phyloP scores from a whole-genome alignment of 2,113 vertebrate species.

The Micronycteris hirsuta region DNA sequence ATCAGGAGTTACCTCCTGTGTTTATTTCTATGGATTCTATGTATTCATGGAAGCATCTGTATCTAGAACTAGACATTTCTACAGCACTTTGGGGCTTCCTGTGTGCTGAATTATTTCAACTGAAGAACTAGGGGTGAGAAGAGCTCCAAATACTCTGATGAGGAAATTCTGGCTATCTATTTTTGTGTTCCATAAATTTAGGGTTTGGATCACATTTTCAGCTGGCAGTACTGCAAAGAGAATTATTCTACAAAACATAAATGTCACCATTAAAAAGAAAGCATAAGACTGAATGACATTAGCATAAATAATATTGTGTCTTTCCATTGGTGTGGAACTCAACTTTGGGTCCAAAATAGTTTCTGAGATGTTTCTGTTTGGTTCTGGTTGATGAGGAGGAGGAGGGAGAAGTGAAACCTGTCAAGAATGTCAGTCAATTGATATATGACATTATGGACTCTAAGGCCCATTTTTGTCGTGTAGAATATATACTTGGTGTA shows the following conservation, averaged over 20 bases:
- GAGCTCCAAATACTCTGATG: conserved; percentile 39
- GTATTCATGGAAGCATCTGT: conserved; percentile 63
- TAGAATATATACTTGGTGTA: neutral
- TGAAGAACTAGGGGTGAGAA: conserved; percentile 8
- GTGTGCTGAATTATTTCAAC: conserved; percentile 68
- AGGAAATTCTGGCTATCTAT: neutral
- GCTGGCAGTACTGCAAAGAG: conserved; percentile 53
- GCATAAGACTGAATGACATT: conserved; percentile 39
- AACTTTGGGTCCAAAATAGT: conserved; percentile 5
- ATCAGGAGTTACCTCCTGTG: conserved; percentile 50
- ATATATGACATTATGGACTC: neutral
- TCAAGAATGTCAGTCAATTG: neutral
- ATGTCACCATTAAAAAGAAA: conserved; percentile 23
- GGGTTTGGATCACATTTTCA: conserved; percentile 59
- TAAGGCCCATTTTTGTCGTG: neutral
- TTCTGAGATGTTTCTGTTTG: conserved; percentile 56
- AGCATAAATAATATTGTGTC: neutral
- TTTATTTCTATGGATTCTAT: conserved; percentile 54
- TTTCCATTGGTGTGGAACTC: conserved; percentile 49
- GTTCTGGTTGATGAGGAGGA: neutral
- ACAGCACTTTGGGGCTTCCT: conserved; percentile 50
- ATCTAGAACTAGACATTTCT: conserved; percentile 58
- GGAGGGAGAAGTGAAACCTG: neutral
- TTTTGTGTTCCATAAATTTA: conserved; percentile 47
- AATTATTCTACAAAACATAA: conserved; percentile 64